Conservation (phyloP, 2,113 vertebrate species). For the Panurus biarmicus region DNA sequence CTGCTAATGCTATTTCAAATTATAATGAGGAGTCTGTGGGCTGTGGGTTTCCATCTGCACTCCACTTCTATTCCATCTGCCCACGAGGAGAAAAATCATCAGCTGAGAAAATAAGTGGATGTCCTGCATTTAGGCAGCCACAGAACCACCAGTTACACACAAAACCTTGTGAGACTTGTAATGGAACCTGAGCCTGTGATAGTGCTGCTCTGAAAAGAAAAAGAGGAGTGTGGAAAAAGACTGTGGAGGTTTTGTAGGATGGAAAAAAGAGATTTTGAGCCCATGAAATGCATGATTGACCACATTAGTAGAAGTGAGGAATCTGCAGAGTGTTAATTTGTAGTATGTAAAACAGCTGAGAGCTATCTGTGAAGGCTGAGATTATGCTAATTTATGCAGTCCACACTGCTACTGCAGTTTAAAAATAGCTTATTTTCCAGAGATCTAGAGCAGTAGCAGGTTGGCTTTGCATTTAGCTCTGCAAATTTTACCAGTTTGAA, state of each 20-base stretch:
- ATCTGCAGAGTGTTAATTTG: slow-evolving; percentile 34
- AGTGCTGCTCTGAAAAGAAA: background rate
- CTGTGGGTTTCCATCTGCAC: slow-evolving; percentile 39
- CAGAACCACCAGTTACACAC: background rate
- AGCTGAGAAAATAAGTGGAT: background rate
- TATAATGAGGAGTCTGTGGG: background rate
- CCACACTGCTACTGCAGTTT: slow-evolving; percentile 54
- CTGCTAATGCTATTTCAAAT: background rate
- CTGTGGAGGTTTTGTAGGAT: background rate
- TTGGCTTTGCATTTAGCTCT: background rate
- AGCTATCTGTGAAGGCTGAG: slow-evolving; percentile 43
- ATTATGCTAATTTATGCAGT: slow-evolving; percentile 72
- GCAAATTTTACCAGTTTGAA: background rate
- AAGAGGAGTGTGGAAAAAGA: background rate
- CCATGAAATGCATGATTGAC: background rate
- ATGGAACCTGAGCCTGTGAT: background rate
- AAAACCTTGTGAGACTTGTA: background rate
- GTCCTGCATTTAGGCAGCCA: slow-evolving; percentile 27
- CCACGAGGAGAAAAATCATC: slow-evolving; percentile 5
- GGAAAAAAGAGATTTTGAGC: background rate
- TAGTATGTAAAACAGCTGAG: slow-evolving; percentile 8
- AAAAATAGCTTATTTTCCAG: slow-evolving; percentile 67
- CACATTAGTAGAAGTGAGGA: background rate
- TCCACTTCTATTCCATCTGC: slow-evolving; percentile 56
- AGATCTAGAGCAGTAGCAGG: slow-evolving; percentile 30